phyloP scores from a whole-genome alignment of 2,888 invertebrate species.

The Drosophila picticornis region DNA sequence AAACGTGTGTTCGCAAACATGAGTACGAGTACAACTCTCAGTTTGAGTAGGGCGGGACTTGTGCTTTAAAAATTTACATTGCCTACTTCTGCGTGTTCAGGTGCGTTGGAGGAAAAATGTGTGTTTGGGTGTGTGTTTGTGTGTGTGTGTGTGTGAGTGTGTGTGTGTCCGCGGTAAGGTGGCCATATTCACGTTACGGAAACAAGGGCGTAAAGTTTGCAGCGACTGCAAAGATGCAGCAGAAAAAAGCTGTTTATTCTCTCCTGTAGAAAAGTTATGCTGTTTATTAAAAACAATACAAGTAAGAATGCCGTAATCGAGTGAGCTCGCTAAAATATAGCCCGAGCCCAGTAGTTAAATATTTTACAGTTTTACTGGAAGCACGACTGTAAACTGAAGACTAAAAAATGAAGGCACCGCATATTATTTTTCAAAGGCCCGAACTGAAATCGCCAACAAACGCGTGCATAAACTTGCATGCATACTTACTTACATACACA shows the following conservation, averaged over 20 bases:
- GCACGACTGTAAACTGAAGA: not conserved
- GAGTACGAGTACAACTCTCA: not conserved
- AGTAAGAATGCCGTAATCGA: not conserved
- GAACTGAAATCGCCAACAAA: not conserved
- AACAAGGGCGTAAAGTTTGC: conserved; percentile 41
- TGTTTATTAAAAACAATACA: conserved; percentile 53
- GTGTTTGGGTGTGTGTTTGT: not conserved
- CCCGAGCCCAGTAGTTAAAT: not conserved
- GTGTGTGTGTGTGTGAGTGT: not conserved
- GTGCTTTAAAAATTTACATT: conserved; percentile 63
- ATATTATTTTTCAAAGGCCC: not conserved
- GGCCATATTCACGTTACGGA: conserved; percentile 17
- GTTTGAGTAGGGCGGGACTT: conserved; percentile 20
- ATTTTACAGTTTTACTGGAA: not conserved
- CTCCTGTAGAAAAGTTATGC: conserved; percentile 60
- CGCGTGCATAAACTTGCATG: not conserved
- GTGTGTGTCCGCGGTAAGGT: not conserved
- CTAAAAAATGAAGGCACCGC: not conserved
- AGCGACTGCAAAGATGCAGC: conserved; percentile 14
- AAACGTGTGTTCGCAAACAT: conserved; percentile 1
- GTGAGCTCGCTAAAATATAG: not conserved
- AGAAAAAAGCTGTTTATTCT: conserved; percentile 15
- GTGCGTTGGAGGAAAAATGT: not conserved
- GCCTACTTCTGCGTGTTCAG: conserved; percentile 54
- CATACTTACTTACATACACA: not conserved